Base-by-base conservation (phyloP, 2,888 invertebrate genomes). In the Drosophila monieri region DNA sequence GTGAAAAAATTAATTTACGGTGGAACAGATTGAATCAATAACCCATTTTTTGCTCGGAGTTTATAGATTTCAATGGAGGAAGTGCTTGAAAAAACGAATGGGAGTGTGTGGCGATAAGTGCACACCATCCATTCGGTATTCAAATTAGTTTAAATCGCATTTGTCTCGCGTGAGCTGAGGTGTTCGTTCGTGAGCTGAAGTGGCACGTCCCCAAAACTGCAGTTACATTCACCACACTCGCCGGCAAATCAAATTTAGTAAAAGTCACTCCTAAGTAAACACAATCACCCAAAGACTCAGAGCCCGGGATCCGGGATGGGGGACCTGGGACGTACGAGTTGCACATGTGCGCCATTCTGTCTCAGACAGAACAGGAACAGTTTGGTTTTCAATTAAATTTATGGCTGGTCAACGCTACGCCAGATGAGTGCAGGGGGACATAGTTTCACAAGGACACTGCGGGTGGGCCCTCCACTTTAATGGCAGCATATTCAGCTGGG, bases 61-160 rank as follows among this genome's bases (percentile, higher is more conserved):
- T 53, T 51, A 54, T 47, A 27, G 44, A 52, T 64, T 65, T 51
- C 23, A 25, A 56, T 21, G 8, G 48, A 35, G 25, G 44, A 52
- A 64, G 48, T 48, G 18, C 15, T 30, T 30, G 23, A n/a, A 18
- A 62, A 52, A 64, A 53, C 46, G 64, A 64, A 53, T 51, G 62
- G 10, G 44, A 51, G 49, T 54, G 62, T 58, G 72, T 64, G 71
- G 62, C 57, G 77, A 66, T 80, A 78, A 77, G 75, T 84, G 81
- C 84, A 84, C 79, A 86, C 84, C 84, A 84, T 80, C 85, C 79
- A 79, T 80, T 86, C 79, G 77, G 79, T 80, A 84, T 84, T 84
- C 85, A 86, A 84, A 84, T 84, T 74, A 86, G 73, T 78, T 79
- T 66, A 86, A 84, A 84, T 84, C 85, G 85, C 76, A 84, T 86